phyloP scores from a whole-genome alignment of 2,888 invertebrate species.

The Plagodis pulveraria region DNA sequence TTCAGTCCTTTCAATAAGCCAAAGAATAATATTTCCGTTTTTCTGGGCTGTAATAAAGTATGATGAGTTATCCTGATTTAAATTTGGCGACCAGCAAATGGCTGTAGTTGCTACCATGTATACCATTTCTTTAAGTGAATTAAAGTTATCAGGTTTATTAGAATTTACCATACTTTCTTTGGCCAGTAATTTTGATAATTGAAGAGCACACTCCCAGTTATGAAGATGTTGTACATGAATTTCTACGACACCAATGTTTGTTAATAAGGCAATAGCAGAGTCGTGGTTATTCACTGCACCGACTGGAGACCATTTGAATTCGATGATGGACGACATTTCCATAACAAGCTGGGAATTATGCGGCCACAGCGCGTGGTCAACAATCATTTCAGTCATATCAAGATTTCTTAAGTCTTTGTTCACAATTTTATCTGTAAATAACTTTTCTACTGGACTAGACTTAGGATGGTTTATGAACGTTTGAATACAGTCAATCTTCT shows the following conservation, averaged over 20 bases:
- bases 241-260: conserved; percentile 67
- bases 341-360: conserved; percentile 58
- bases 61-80: conserved; percentile 51
- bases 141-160: conserved; percentile 40
- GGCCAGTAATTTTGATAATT: conserved; percentile 54
- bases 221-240: conserved; percentile 47
- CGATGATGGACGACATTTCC: conserved; percentile 54
- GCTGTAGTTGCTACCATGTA: conserved; percentile 56
- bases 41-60: conserved; percentile 70
- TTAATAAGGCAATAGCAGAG: conserved; percentile 60
- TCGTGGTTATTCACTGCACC: conserved; percentile 49
- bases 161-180: conserved; percentile 35
- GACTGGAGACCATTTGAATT: conserved; percentile 65
- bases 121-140: conserved; percentile 53
- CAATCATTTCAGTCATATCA: conserved; percentile 63
- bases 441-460: conserved; percentile 53
- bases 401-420: conserved; percentile 53
- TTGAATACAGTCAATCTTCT: conserved; percentile 58
- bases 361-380: conserved; percentile 69
- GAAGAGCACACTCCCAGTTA: conserved; percentile 51
- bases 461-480: conserved; percentile 52
- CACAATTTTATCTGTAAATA: conserved; percentile 53
- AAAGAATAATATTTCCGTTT: conserved; percentile 60
- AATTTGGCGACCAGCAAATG: conserved; percentile 61
- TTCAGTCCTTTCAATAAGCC: conserved; percentile 49